Evolutionary conservation across 2,113 vertebrate genomes (phyloP), one percentile per base, ranked within the genome.

Genomic region (Tichodroma muraria): DNA sequence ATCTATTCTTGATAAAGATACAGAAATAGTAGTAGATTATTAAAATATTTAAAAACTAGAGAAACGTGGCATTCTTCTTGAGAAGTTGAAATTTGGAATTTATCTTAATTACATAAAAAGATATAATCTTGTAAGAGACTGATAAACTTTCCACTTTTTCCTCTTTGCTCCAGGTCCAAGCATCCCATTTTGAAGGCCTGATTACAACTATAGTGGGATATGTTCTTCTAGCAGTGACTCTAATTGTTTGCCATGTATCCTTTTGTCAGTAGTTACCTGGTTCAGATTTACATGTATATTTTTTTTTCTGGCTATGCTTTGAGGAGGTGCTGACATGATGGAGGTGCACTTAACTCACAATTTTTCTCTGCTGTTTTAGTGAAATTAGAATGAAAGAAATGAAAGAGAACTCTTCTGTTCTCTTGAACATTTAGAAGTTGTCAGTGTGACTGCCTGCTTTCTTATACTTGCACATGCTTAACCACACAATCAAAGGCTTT

Each of bases 211-310:
- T 99, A 82, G 98, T 99, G 4, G 99, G 99, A 30, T 99, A 99
- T 87, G 98, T 99, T 88, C 98, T 99, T 69, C 96, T 99, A 80
- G 99, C 99, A 88, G 98, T 99, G 94, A 98, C 98, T 24, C 97
- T 99, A 70, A 99, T 99, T 63, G 95, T 99, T 91, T 99, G 98
- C 97, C 99, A 99, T 87, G 99, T 99, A 99, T 99, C 99, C 99
- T 99, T 98, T 90, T 94, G 75, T 80, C 45, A 78, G 38, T 40
- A 69, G n/a, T 73, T 66, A 23, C 22, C 25, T 85, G 10, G 10
- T n/a, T 81, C 52, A 33, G 35, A 71, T 83, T 69, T 64, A 60
- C 24, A 4, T 24, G 11, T 42, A 37, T 61, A 33, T 63, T 1
- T 2, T 49, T n/a, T 37, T 75, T 80, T 81, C 60, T 72, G 53